Base-by-base conservation (phyloP, 2,888 invertebrate species). In the Celastrina argiolus region DNA sequence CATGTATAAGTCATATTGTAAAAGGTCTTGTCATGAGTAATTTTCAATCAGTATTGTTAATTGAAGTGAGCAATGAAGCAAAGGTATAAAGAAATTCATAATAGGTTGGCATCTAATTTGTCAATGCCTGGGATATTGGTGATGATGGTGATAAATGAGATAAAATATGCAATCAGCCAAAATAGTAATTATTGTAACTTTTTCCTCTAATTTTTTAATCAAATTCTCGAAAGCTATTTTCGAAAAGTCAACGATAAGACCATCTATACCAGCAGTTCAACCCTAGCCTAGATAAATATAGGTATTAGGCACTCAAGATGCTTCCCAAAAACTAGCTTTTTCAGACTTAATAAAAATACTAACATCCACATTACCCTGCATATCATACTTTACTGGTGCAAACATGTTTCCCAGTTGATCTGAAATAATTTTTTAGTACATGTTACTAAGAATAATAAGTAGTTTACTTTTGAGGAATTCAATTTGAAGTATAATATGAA, bases 301-400 rank as follows among this genome's bases (percentile, higher is more conserved):
- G 42, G 45, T 51, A 22, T 12, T 18, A 22, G 22, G 36, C 12
- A 18, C 31, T 5, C 4, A 31, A 31, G 7, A 31, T 31, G 31
- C 2, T 7, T 7, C 0, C 7, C 31, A 31, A 31, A 31, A 31
- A 2, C 36, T 36, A 12, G 36, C 12, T 26, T 18, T 34, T 4
- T 34, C 36, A 0, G 36, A 36, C 39, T 39, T 14, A 18, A 12
- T 7, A 12, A 39, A 10, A 36, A 36, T 71, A 82, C 91, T 92
- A 87, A 95, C 96, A 80, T 93, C 92, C 73, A 96, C 94, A 83
- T 96, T 96, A 74, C 94, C 94, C 84, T 93, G 93, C 93, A 96
- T 95, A 77, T 96, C 96, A 82, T 92, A 93, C 75, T 94, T 94
- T 51, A 96, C 94, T 31, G 96, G 95, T 59, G 93, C 90, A 82